Percentiles rank a stretch among this genome's conserved stretches.
Conservation (phyloP, 2,113 vertebrate genomes). For the Alaudala cheleensis region DNA sequence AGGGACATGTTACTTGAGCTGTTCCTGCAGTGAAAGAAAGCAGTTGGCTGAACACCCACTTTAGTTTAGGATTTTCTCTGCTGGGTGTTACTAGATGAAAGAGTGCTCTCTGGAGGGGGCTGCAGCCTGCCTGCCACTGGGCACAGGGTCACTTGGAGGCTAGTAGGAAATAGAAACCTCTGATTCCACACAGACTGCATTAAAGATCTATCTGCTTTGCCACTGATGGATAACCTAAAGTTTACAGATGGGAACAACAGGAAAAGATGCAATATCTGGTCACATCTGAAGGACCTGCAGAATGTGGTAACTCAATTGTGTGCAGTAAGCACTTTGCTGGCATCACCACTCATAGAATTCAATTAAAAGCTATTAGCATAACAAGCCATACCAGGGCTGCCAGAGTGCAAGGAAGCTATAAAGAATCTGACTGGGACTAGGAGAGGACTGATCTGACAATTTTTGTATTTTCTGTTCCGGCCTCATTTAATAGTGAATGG, state of each 20-base stretch:
- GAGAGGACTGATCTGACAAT: neutral
- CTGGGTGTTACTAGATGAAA: neutral
- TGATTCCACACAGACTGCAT: constrained; percentile 2
- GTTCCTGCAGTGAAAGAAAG: neutral
- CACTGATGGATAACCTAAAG: constrained; percentile 36
- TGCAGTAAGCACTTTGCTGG: rapidly evolving
- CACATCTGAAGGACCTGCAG: constrained; percentile 22
- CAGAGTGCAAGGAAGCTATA: neutral
- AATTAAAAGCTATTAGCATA: constrained; percentile 49
- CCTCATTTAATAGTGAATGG: neutral
- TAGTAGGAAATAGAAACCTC: constrained; percentile 17
- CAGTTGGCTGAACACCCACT: neutral
- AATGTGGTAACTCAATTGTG: constrained; percentile 48
- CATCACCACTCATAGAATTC: neutral
- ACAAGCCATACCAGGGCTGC: neutral
- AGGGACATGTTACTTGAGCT: neutral
- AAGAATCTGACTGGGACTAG: neutral
- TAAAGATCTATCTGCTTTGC: constrained; percentile 17
- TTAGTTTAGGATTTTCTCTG: neutral
- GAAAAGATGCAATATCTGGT: constrained; percentile 49
- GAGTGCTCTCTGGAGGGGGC: neutral
- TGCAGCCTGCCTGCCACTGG: neutral
- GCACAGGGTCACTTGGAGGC: constrained; percentile 16
- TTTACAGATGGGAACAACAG: constrained; percentile 32
- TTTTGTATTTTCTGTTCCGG: neutral